Percentiles rank a stretch among this genome's conserved stretches.
Evolutionary conservation across 2,113 vertebrate species (phyloP).

Genomic region (Dasyornis broadbenti): DNA sequence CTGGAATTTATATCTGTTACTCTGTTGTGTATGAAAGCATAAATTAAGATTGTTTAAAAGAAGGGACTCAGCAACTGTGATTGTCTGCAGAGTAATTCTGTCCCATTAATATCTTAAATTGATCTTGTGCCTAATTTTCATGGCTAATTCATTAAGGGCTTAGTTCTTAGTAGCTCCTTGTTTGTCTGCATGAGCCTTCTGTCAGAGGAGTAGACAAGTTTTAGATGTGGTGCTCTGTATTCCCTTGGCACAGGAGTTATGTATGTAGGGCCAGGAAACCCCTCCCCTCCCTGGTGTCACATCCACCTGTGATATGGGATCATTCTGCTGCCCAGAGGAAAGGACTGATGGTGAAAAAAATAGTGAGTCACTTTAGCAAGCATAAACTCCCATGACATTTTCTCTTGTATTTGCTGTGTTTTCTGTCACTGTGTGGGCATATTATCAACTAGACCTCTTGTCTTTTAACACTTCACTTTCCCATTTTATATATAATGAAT

Average conservation of each 20-base stretch:
- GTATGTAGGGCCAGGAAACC: neutral
- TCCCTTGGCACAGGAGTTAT: neutral
- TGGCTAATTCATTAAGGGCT: neutral
- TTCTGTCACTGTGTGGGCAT: neutral
- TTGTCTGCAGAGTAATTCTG: neutral
- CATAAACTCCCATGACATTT: neutral
- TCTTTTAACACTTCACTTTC: neutral
- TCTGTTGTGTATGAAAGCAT: neutral
- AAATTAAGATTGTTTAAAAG: neutral
- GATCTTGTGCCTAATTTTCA: neutral
- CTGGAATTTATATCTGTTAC: neutral
- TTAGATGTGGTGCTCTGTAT: rapidly evolving
- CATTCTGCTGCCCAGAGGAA: neutral
- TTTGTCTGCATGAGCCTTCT: neutral
- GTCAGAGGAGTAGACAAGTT: neutral
- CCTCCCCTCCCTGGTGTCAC: neutral
- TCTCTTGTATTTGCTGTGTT: neutral
- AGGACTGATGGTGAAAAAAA: neutral
- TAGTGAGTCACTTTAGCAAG: neutral
- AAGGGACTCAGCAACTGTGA: rapidly evolving
- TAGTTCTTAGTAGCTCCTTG: neutral
- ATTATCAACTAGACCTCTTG: neutral
- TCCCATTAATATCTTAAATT: neutral
- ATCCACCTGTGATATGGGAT: neutral
- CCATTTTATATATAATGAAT: neutral